These are phyloP conservation scores for Lepidurus apus DNA, from an alignment of 1,140 invertebrate genomes.

Conservation along the genomic window DNA sequence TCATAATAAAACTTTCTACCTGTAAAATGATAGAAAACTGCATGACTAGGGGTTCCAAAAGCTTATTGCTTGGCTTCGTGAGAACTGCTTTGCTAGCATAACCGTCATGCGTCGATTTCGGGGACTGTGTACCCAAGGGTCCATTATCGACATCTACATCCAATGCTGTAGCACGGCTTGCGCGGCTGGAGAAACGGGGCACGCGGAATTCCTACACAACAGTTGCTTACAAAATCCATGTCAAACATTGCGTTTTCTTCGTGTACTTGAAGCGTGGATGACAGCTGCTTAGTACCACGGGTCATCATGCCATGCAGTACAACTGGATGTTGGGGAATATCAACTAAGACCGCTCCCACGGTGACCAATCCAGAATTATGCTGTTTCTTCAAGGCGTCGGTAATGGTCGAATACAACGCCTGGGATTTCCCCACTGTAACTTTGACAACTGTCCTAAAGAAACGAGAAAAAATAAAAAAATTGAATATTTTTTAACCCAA, in stretches of 20 bases:
- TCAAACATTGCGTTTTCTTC: constrained; percentile 14
- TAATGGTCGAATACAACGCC: constrained; percentile 78
- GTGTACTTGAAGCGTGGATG: constrained; percentile 72
- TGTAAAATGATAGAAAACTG: constrained; percentile 72
- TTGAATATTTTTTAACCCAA: constrained; percentile 4
- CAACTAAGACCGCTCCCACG: constrained; percentile 81
- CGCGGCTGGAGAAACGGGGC: constrained; percentile 66
- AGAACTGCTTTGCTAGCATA: not conserved
- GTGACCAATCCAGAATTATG: constrained; percentile 81
- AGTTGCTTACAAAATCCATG: not conserved
- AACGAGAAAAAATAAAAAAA: constrained; percentile 27
- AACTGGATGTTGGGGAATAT: constrained; percentile 94
- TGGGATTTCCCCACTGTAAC: constrained; percentile 88
- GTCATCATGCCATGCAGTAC: constrained; percentile 96
- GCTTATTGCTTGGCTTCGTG: constrained; percentile 35
- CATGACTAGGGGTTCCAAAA: constrained; percentile 73
- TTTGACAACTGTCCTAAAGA: constrained; percentile 73
- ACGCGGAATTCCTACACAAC: constrained; percentile 61
- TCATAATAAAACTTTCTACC: constrained; percentile 47
- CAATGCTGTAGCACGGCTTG: constrained; percentile 54
- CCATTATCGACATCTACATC: constrained; percentile 49
- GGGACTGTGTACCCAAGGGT: constrained; percentile 6
- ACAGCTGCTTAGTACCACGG: constrained; percentile 83
- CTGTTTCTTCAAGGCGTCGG: constrained; percentile 63
- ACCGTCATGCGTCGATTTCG: constrained; percentile 14